Evolutionary conservation across 2,888 invertebrate species (phyloP).

Genomic region (Plebejus anna): DNA sequence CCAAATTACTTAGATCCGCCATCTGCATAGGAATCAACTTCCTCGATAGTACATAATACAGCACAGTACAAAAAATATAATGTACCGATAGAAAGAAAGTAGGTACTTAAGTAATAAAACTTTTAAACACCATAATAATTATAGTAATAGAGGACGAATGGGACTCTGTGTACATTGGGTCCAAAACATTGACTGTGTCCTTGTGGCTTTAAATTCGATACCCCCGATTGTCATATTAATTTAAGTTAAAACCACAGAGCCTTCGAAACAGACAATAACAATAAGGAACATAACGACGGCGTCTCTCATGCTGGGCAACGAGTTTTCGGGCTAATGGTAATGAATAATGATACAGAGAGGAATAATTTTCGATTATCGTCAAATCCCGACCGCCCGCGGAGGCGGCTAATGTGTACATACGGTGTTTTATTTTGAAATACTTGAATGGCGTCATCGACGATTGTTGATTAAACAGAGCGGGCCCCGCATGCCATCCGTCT

Average conservation of each 20-base stretch:
- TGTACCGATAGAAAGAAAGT: not conserved
- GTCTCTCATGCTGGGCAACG: not conserved
- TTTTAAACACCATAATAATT: not conserved
- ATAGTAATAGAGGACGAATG: not conserved
- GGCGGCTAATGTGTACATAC: constrained; percentile 44
- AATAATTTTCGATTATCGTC: constrained; percentile 26
- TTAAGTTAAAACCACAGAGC: not conserved
- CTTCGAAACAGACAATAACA: not conserved
- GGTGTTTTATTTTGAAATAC: constrained; percentile 55
- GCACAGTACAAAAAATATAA: not conserved
- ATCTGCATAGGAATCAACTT: no score
- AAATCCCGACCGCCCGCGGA: constrained; percentile 48
- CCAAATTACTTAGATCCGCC: no score
- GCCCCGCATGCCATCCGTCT: constrained; percentile 70
- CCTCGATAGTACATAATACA: no score
- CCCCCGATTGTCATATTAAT: not conserved
- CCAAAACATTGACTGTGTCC: not conserved
- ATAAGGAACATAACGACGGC: not conserved
- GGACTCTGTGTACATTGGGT: not conserved
- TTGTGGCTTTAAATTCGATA: not conserved
- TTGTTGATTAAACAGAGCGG: constrained; percentile 70
- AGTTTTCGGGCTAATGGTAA: constrained; percentile 3
- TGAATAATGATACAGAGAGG: constrained; percentile 11
- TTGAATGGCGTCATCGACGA: constrained; percentile 54
- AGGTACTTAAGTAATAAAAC: not conserved